A percentile compares a stretch with the other conserved stretches of the same genome.
Evolutionary conservation across 2,888 invertebrate genomes (phyloP).

Genomic region (Cataglyphis rosenhaueri): DNA sequence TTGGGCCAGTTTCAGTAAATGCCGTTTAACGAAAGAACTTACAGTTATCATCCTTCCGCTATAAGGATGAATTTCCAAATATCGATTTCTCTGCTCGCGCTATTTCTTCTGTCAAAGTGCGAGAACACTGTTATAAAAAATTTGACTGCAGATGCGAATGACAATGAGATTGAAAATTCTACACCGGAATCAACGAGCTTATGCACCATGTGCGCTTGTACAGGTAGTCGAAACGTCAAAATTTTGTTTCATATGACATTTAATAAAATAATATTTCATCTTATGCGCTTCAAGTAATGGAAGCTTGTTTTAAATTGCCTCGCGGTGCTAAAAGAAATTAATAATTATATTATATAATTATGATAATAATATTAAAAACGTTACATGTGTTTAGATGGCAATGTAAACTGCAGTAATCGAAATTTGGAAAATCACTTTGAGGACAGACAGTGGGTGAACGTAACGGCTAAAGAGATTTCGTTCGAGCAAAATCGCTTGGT

Average conservation of each 20-base stretch:
- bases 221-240: conserved; percentile 65
- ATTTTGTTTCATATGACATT: not conserved
- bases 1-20: conserved; percentile 48
- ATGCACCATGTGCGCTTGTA: conserved; percentile 66
- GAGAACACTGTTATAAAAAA: not conserved
- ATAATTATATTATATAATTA: not conserved
- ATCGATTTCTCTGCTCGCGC: conserved; percentile 2
- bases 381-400: not conserved
- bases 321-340: not conserved
- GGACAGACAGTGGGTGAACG: conserved; percentile 87
- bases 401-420: conserved; percentile 87
- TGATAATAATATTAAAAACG: not conserved
- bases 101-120: conserved; percentile 35
- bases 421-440: conserved; percentile 86
- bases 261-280: not conserved
- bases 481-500: conserved; percentile 77
- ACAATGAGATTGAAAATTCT: not conserved
- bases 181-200: conserved; percentile 10
- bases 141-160: not conserved
- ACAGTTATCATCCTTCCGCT: conserved; percentile 9
- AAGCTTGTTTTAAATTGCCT: not conserved
- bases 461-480: conserved; percentile 79
- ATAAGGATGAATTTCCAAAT: conserved; percentile 61
- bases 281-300: not conserved
- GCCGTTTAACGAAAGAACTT: not conserved